Conservation (phyloP, 2,113 vertebrate genomes). For the Marmota monax region DNA sequence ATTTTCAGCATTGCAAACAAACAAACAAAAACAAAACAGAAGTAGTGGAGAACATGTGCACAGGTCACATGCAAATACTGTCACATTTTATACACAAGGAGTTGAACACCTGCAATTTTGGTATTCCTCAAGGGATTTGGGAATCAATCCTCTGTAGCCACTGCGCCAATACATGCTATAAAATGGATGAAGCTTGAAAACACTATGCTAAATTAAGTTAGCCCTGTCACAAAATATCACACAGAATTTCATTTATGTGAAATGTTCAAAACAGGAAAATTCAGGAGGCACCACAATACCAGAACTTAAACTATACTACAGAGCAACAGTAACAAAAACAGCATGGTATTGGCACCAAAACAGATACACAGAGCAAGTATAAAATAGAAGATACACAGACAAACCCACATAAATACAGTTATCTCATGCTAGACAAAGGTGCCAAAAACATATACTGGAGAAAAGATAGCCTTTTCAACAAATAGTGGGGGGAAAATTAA, state of each 20-base stretch:
- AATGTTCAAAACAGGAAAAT: not conserved
- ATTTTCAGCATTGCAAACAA: not conserved
- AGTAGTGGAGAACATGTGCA: no score
- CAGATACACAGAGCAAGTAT: no score
- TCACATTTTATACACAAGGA: not conserved
- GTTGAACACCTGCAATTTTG: not conserved
- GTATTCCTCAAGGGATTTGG: not conserved
- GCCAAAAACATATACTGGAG: no score
- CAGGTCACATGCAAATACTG: not conserved
- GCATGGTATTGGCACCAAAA: no score
- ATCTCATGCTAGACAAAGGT: no score
- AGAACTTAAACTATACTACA: no score
- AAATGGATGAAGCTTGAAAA: not conserved
- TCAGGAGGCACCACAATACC: not conserved
- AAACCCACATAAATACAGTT: no score
- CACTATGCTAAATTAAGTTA: not conserved
- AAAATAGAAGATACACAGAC: no score
- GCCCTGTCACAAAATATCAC: not conserved
- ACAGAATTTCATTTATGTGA: not conserved
- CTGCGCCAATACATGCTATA: fast-evolving
- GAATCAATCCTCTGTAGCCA: not conserved
- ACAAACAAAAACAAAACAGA: not conserved
- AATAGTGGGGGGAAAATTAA: no score
- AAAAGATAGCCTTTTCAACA: no score
- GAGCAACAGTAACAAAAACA: no score